A percentile compares a stretch with the other conserved stretches of the same genome.
Evolutionary conservation across 2,888 invertebrate species (phyloP).

Genomic region (Celastrina argiolus): DNA sequence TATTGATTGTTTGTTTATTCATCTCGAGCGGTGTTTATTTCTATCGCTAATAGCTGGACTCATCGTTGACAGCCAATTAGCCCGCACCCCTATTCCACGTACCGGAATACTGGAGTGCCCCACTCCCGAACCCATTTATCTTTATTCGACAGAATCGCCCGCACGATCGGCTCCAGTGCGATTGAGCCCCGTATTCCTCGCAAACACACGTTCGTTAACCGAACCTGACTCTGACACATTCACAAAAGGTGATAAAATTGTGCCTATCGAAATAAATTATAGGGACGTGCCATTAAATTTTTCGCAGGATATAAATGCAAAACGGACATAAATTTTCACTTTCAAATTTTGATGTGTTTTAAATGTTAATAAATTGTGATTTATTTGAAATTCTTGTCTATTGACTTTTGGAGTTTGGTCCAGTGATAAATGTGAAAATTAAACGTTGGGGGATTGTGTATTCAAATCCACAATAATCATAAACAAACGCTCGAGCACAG

Average conservation of each 20-base stretch:
- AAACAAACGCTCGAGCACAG: background rate
- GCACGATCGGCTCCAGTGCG: slow-evolving; percentile 50
- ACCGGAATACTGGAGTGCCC: slow-evolving; percentile 46
- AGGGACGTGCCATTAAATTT: slow-evolving; percentile 45
- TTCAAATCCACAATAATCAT: background rate
- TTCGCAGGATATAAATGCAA: slow-evolving; percentile 39
- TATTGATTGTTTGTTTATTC: slow-evolving; percentile 6
- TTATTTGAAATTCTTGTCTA: too few species aligned
- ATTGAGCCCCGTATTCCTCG: slow-evolving; percentile 39
- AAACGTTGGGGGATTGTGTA: too few species aligned
- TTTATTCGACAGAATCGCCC: slow-evolving; percentile 66
- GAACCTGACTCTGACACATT: slow-evolving; percentile 49
- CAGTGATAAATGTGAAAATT: too few species aligned
- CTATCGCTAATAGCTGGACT: slow-evolving; percentile 46
- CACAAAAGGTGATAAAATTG: slow-evolving; percentile 51
- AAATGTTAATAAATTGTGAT: too few species aligned
- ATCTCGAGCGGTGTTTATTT: background rate
- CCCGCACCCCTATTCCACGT: slow-evolving; percentile 48
- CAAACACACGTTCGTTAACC: slow-evolving; percentile 40
- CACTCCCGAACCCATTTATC: slow-evolving; percentile 62
- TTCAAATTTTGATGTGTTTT: background rate
- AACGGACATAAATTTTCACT: slow-evolving; percentile 32
- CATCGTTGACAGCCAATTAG: slow-evolving; percentile 75
- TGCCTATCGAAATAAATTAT: slow-evolving; percentile 51
- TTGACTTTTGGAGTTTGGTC: too few species aligned